Evolutionary conservation across 2,797 vertebrate genomes (phyloP).

Genomic region (Mionectes olivaceus): DNA sequence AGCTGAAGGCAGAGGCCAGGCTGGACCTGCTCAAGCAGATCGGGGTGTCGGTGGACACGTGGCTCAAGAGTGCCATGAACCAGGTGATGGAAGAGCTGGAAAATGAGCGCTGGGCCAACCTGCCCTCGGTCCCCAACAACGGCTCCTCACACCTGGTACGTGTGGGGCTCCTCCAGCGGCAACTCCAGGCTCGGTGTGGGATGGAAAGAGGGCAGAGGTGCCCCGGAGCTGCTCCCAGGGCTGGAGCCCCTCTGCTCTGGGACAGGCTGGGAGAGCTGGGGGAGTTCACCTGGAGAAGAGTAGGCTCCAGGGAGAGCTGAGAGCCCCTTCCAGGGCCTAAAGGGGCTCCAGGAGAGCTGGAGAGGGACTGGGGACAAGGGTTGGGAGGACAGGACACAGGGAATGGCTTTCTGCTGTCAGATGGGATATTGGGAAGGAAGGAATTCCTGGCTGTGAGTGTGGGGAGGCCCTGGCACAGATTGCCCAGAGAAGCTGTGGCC

Average conservation of each 20-base stretch:
- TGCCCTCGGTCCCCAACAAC: constrained; percentile 87
- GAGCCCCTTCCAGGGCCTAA: rapidly evolving
- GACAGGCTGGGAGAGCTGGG: neutral
- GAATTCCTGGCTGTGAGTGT: rapidly evolving
- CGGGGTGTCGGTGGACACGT: constrained; percentile 94
- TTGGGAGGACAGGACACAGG: neutral
- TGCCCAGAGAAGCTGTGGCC: neutral
- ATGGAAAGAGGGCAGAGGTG: rapidly evolving
- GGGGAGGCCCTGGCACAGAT: rapidly evolving
- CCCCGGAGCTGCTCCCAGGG: rapidly evolving
- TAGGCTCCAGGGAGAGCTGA: neutral
- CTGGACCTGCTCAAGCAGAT: constrained; percentile 95
- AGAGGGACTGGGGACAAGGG: neutral
- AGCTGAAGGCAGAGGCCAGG: constrained; percentile 95
- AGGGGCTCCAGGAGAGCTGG: neutral
- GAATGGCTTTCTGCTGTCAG: neutral
- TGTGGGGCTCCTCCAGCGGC: neutral
- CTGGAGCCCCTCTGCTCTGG: neutral
- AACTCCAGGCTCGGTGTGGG: rapidly evolving
- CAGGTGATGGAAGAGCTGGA: constrained; percentile 98
- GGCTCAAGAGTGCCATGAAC: constrained; percentile 98
- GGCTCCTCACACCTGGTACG: constrained; percentile 90
- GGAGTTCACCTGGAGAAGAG: neutral
- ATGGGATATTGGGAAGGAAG: too few relatives aligned
- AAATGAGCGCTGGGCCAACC: constrained; percentile 92